Evolutionary conservation across 2,113 vertebrate species (phyloP).

Genomic region (Ciconia maguari): DNA sequence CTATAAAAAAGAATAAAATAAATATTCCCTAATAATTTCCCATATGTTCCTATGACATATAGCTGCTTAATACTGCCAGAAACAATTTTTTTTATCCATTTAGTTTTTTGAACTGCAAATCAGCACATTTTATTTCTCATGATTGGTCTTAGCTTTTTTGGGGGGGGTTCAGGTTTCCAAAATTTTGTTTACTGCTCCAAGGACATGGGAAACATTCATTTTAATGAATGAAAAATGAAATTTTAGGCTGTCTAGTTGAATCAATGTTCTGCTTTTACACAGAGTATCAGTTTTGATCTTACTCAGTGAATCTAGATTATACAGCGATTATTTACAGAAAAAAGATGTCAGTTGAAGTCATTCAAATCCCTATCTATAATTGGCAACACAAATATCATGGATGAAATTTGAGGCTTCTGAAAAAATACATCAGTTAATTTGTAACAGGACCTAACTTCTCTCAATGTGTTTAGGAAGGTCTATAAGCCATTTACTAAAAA

Average conservation of each 20-base stretch:
- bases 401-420: neutral
- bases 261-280: neutral
- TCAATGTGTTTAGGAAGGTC: neutral
- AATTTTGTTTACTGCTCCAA: neutral
- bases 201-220: neutral
- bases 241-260: neutral
- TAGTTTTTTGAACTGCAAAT: neutral
- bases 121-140: neutral
- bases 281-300: neutral
- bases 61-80: neutral
- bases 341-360: neutral
- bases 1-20: neutral
- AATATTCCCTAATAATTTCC: neutral
- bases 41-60: neutral
- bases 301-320: neutral
- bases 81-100: neutral
- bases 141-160: neutral
- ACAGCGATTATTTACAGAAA: neutral
- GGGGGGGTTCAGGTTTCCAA: neutral
- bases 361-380: neutral
- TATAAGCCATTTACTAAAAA: neutral
- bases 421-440: neutral
- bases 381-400: neutral
- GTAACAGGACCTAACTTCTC: neutral
- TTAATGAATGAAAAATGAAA: neutral